Conservation (phyloP, 2,797 vertebrate genomes). For the Sebastes baramenuke region DNA sequence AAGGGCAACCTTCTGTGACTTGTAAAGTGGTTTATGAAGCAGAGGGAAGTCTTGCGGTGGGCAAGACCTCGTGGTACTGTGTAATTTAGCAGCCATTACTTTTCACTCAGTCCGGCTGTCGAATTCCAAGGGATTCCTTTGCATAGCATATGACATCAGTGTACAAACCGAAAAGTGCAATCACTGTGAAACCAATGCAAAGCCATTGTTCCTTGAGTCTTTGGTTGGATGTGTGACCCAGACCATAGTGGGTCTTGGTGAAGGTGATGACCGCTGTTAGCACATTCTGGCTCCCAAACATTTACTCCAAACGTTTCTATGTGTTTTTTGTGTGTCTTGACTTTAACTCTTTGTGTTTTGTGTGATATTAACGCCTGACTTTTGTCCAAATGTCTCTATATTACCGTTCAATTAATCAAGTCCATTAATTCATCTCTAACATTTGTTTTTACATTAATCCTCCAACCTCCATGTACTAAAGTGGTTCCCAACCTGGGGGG, state of each 20-base stretch:
- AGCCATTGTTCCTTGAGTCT: constrained; percentile 51
- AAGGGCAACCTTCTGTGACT: constrained; percentile 62
- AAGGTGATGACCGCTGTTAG: constrained; percentile 14
- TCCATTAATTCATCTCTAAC: constrained; percentile 24
- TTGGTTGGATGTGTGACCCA: constrained; percentile 17
- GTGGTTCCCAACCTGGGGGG: too few species aligned
- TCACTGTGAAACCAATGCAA: constrained; percentile 21
- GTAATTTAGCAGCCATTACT: constrained; percentile 66
- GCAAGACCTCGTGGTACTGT: constrained; percentile 43
- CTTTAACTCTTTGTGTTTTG: constrained; percentile 29
- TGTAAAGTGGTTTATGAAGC: constrained; percentile 71
- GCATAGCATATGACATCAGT: constrained; percentile 48
- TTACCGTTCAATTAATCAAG: constrained; percentile 10
- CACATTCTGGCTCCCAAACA: constrained; percentile 18
- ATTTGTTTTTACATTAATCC: constrained; percentile 19
- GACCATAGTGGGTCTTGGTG: constrained; percentile 34
- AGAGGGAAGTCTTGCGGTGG: constrained; percentile 58
- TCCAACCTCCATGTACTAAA: constrained; percentile 42
- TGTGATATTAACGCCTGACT: constrained; percentile 1
- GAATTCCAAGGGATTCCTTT: constrained; percentile 54
- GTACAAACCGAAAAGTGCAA: constrained; percentile 31
- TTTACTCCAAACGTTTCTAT: constrained; percentile 47
- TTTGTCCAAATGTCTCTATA: constrained; percentile 19
- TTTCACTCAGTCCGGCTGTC: constrained; percentile 33
- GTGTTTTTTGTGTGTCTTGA: constrained; percentile 22